phyloP scores from a whole-genome alignment of 2,888 invertebrate genomes.

The Brachyopa scutellaris region DNA sequence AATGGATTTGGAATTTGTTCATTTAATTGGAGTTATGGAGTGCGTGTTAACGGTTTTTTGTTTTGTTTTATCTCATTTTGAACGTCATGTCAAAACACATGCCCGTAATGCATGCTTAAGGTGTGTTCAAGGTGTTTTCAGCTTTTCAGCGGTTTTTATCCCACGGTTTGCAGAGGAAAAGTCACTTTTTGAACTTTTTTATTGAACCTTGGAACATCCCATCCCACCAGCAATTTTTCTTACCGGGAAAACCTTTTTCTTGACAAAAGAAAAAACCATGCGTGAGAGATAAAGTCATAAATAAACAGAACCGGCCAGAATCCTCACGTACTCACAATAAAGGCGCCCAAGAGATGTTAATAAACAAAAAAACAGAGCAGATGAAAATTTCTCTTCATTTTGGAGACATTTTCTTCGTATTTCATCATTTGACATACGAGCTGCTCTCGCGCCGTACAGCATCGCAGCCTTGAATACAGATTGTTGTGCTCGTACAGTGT shows the following conservation, averaged over 20 bases:
- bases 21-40: conserved; percentile 34
- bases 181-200: too few relatives aligned
- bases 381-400: conserved; percentile 28
- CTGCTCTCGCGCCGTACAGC: too few relatives aligned
- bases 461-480: conserved; percentile 25
- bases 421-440: conserved; percentile 43
- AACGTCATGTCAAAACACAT: too few relatives aligned
- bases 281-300: conserved; percentile 62
- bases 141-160: too few relatives aligned
- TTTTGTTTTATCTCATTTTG: neutral
- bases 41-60: neutral
- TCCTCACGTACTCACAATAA: conserved; percentile 65
- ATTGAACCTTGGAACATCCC: too few relatives aligned
- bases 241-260: neutral
- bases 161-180: neutral
- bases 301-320: conserved; percentile 48
- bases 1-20: conserved; percentile 19
- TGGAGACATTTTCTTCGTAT: conserved; percentile 39
- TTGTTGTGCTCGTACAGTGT: too few relatives aligned
- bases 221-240: conserved; percentile 23
- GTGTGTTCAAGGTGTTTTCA: too few relatives aligned
- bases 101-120: too few relatives aligned
- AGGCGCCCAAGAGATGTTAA: conserved; percentile 53
- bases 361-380: conserved; percentile 51
- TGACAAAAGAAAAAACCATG: neutral